phyloP scores from a whole-genome alignment of 2,888 invertebrate genomes.

The Melanostoma mellinum region DNA sequence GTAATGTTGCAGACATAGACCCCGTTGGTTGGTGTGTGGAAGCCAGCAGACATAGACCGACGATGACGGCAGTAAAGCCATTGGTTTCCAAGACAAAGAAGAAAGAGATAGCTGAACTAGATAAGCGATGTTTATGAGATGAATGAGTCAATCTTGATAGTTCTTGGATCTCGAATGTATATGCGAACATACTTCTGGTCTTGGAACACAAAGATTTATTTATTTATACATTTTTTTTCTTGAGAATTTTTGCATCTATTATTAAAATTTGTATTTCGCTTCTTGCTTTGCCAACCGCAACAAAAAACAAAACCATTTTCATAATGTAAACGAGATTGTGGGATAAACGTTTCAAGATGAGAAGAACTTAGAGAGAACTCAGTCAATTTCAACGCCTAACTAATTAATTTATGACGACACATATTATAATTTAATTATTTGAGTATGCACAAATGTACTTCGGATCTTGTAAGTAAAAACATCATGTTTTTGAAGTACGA shows the following conservation, averaged over 20 bases:
- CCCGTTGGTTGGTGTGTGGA: conserved; percentile 9
- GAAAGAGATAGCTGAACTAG: conserved; percentile 38
- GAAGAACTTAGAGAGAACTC: too few species aligned
- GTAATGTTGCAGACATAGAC: conserved; percentile 66
- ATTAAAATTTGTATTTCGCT: too few species aligned
- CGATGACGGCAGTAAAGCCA: conserved; percentile 31
- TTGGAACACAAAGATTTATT: neutral
- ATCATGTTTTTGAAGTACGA: too few species aligned
- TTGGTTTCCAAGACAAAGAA: conserved; percentile 33
- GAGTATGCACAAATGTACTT: too few species aligned
- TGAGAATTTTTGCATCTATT: neutral
- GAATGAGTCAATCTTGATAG: conserved; percentile 54
- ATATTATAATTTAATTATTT: too few species aligned
- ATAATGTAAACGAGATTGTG: too few species aligned
- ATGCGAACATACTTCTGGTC: neutral
- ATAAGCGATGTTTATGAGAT: conserved; percentile 61
- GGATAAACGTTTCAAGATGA: too few species aligned
- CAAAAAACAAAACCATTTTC: too few species aligned
- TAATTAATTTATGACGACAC: too few species aligned
- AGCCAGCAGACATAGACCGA: conserved; percentile 31
- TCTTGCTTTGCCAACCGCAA: too few species aligned
- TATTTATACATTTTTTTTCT: neutral
- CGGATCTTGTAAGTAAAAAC: too few species aligned
- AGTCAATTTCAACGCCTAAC: too few species aligned
- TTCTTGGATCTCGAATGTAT: neutral